Evolutionary conservation across 1,140 invertebrate species (phyloP).

Genomic region (Zaprionus africanus): DNA sequence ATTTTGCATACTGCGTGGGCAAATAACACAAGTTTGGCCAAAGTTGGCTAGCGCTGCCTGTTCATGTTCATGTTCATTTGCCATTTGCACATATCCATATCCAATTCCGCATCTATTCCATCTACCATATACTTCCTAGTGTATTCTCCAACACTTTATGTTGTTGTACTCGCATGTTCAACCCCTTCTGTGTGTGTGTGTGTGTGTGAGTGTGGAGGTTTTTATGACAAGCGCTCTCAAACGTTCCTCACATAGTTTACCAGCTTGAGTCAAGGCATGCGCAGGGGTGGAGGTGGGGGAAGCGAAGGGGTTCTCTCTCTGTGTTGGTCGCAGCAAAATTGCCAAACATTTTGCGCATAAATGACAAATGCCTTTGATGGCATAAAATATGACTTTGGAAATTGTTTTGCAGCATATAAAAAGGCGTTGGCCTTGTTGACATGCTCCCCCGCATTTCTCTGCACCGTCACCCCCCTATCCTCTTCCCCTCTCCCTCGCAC

Average conservation of each 20-base stretch:
- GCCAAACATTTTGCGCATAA: conserved; percentile 81
- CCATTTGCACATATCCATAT: neutral
- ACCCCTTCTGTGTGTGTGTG: conserved; percentile 24
- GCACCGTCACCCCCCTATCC: neutral
- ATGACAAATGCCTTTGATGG: conserved; percentile 83
- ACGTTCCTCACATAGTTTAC: conserved; percentile 54
- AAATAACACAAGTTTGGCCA: conserved; percentile 73
- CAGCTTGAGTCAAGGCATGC: conserved; percentile 19
- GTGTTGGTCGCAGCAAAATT: conserved; percentile 54
- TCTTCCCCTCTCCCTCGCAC: neutral
- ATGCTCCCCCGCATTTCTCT: conserved; percentile 7
- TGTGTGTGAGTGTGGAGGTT: conserved; percentile 10
- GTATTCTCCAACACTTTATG: conserved; percentile 34
- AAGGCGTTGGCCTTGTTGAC: conserved; percentile 50
- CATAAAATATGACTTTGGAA: conserved; percentile 82
- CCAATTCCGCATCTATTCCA: neutral
- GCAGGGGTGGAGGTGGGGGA: neutral
- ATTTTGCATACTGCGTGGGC: conserved; percentile 60
- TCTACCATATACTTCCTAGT: conserved; percentile 17
- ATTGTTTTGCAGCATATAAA: conserved; percentile 81
- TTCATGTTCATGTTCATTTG: conserved; percentile 41
- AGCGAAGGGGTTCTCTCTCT: neutral
- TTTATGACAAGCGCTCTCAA: conserved; percentile 45
- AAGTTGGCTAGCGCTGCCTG: conserved; percentile 59
- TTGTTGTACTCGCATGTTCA: conserved; percentile 11